Evolutionary conservation across 1,140 invertebrate genomes (phyloP).

Genomic region (Pogonus chalceus): DNA sequence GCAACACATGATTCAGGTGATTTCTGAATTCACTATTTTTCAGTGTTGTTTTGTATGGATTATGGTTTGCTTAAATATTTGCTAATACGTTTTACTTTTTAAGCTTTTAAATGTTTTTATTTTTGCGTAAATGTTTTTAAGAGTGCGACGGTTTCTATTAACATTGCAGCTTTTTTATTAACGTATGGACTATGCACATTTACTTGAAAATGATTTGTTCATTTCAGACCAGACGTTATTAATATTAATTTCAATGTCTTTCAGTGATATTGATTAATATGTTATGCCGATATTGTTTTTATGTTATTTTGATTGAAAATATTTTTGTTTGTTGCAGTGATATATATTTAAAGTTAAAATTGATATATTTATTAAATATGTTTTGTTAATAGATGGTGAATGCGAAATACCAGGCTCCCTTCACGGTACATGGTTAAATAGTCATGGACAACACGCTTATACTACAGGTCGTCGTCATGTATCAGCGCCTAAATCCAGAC

Average conservation of each 20-base stretch:
- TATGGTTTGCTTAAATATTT: slow-evolving; percentile 15
- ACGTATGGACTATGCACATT: too few species aligned
- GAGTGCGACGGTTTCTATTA: too few species aligned
- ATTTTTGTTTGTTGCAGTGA: slow-evolving; percentile 22
- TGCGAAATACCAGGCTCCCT: slow-evolving; percentile 32
- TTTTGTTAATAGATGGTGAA: slow-evolving; percentile 32
- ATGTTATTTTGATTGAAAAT: slow-evolving; percentile 6
- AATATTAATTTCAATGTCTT: slow-evolving; percentile 13
- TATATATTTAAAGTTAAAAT: slow-evolving; percentile 13
- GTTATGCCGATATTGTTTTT: neutral
- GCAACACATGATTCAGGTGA: slow-evolving; percentile 68
- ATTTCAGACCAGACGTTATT: too few species aligned
- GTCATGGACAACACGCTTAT: slow-evolving; percentile 66
- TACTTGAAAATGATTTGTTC: too few species aligned
- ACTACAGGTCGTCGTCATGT: slow-evolving; percentile 66
- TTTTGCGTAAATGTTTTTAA: neutral
- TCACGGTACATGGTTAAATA: slow-evolving; percentile 42
- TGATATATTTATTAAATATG: slow-evolving; percentile 14
- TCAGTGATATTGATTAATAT: slow-evolving; percentile 12
- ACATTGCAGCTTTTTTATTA: too few species aligned
- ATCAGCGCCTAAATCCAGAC: slow-evolving; percentile 51
- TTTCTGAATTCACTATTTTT: slow-evolving; percentile 19
- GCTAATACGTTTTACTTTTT: slow-evolving; percentile 1
- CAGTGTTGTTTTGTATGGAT: slow-evolving; percentile 13
- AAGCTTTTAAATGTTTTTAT: neutral